phyloP scores from a whole-genome alignment of 2,113 vertebrate genomes.

The Nerophis ophidion region DNA sequence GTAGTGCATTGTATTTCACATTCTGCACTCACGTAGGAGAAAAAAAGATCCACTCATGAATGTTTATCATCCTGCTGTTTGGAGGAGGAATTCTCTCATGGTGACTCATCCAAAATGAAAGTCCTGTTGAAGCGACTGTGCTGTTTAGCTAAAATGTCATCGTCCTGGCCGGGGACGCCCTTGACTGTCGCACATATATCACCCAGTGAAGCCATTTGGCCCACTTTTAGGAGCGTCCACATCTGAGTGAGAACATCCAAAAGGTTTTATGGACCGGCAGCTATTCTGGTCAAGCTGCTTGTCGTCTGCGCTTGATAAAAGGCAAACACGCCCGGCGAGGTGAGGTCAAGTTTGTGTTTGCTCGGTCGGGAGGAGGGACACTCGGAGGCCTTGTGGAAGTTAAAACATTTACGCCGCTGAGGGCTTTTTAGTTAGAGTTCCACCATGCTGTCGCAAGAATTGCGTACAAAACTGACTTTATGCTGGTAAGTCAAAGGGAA shows the following conservation, averaged over 20 bases:
- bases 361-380: conserved; percentile 15
- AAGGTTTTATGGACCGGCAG: not conserved
- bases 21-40: not conserved
- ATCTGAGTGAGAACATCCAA: not conserved
- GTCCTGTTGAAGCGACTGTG: conserved; percentile 33
- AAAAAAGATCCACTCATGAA: conserved; percentile 2
- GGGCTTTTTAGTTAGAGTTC: not conserved
- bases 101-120: conserved; percentile 54
- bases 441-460: no score
- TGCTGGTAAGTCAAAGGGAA: no score
- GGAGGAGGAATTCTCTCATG: conserved; percentile 50
- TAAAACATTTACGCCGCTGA: conserved; percentile 4
- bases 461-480: no score
- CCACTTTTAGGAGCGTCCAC: not conserved
- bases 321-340: not conserved
- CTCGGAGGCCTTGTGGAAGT: not conserved
- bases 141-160: conserved; percentile 5
- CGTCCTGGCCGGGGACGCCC: conserved; percentile 13
- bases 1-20: not conserved
- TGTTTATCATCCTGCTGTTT: conserved; percentile 40
- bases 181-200: conserved; percentile 3
- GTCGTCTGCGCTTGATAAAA: conserved; percentile 2
- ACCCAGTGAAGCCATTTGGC: no score
- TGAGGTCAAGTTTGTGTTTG: conserved; percentile 18
- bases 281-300: not conserved